Evolutionary conservation across 2,113 vertebrate genomes (phyloP).

Genomic region (Rhadina sibilatrix): DNA sequence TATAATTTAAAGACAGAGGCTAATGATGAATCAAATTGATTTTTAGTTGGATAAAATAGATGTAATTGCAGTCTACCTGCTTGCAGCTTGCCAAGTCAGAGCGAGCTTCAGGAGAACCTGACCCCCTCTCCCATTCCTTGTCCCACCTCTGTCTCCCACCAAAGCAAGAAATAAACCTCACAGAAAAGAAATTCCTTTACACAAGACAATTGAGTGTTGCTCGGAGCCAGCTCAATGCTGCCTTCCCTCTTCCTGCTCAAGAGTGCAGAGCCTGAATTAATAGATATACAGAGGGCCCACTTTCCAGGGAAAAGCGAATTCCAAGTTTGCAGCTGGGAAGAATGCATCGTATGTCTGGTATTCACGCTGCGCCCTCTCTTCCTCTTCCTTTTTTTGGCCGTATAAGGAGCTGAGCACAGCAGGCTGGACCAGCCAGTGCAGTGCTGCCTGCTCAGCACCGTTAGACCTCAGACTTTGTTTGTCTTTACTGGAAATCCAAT

Average conservation of each 20-base stretch:
- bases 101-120: not conserved
- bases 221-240: conserved; percentile 24
- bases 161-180: not conserved
- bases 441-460: not conserved
- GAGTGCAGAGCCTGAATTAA: conserved; percentile 27
- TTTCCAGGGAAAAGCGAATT: conserved; percentile 37
- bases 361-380: conserved; percentile 34
- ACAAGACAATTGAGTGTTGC: not conserved
- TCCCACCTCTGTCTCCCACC: not conserved
- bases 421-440: conserved; percentile 33
- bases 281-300: conserved; percentile 1
- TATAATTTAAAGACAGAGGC: not conserved
- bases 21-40: conserved; percentile 28
- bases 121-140: not conserved
- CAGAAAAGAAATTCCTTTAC: conserved; percentile 14
- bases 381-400: conserved; percentile 60
- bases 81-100: not conserved
- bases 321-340: conserved; percentile 48
- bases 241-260: conserved; percentile 42
- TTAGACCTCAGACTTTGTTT: conserved; percentile 53
- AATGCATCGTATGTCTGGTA: conserved; percentile 75
- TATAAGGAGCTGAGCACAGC: conserved; percentile 69
- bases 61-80: not conserved
- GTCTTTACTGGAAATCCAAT: conserved; percentile 75
- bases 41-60: conserved; percentile 10